Evolutionary conservation across 2,888 invertebrate species (phyloP), one percentile per base, ranked within the genome.

Genomic region (Cepaea hortensis): DNA sequence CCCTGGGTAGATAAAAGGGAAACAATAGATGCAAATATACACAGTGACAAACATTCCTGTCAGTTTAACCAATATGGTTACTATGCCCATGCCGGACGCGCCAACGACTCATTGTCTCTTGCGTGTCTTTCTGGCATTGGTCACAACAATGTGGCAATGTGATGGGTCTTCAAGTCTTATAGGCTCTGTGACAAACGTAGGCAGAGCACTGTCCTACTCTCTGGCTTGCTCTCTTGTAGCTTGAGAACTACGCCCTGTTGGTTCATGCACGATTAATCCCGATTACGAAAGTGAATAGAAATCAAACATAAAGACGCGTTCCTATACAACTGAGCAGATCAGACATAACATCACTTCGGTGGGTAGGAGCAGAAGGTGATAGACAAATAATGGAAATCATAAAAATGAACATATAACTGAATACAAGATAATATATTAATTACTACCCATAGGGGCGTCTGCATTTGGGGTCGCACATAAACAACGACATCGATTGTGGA

Each of bases 101-200:
- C 65, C 84, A 46, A n/a, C 76, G 23, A 61, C 75, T 76, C 84
- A 83, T 46, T 61, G 75, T 65, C 76, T 84, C 65, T 76, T 76
- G 84, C 84, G 76, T 84, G 76, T 84, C 84, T 84, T 15, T 65
- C 62, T 76, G 83, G 83, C 62, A 76, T 84, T 84, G 84, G 76
- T 48, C 84, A 46, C 18, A 20, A 68, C 76, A 75, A 83, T 62
- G 75, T 75, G 73, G 83, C 83, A 55, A 3, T 18, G 35, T 73
- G 83, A 72, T 50, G 70, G 48, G 72, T 82, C 35, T 77, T 62
- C 35, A 20, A 5, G 82, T 48, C 82, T 50, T 70, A 48, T 23
- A 23, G 35, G 72, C 72, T 68, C 48, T 18, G 82, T 72, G 55
- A 82, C 82, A 82, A 72, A 50, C 82, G 72, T 50, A n/a, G 50